Evolutionary conservation across 1,140 invertebrate species (phyloP).

Genomic region (Bombus superbus): DNA sequence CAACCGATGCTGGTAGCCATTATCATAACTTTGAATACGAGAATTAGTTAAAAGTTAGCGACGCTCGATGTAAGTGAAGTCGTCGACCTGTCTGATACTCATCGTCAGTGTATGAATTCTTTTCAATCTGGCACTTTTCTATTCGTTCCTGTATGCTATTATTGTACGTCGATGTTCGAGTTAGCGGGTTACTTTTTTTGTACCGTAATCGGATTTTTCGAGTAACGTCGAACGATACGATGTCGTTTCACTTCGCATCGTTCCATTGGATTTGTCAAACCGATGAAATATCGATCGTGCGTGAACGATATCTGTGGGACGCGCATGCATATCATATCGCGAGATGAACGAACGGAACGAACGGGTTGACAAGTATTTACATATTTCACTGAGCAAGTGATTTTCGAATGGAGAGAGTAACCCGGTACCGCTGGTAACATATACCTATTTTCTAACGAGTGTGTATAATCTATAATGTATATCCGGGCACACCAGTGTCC

Average conservation of each 20-base stretch:
- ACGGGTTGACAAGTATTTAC: background rate
- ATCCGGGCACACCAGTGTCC: constrained; percentile 59
- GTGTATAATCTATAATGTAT: constrained; percentile 70
- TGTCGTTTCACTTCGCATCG: constrained; percentile 10
- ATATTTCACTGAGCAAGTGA: background rate
- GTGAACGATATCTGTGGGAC: background rate
- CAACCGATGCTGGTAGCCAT: too few species aligned
- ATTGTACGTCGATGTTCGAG: constrained; percentile 22
- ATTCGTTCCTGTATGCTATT: constrained; percentile 9
- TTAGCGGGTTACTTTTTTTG: constrained; percentile 15
- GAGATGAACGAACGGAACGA: background rate
- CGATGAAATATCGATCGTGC: background rate
- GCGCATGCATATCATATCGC: constrained; percentile 35
- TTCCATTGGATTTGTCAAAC: background rate
- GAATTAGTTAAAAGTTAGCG: too few species aligned
- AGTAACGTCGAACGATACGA: background rate
- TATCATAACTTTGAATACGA: background rate
- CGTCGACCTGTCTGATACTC: constrained; percentile 3
- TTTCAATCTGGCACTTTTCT: constrained; percentile 18
- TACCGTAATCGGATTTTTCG: constrained; percentile 15
- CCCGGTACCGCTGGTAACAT: constrained; percentile 50
- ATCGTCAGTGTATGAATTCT: constrained; percentile 6
- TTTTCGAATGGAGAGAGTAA: constrained; percentile 2
- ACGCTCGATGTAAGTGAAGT: background rate
- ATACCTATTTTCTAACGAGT: constrained; percentile 73